These are phyloP conservation scores for Brachionus manjavacas DNA, from an alignment of 1,140 invertebrate species.

Conservation along the genomic window DNA sequence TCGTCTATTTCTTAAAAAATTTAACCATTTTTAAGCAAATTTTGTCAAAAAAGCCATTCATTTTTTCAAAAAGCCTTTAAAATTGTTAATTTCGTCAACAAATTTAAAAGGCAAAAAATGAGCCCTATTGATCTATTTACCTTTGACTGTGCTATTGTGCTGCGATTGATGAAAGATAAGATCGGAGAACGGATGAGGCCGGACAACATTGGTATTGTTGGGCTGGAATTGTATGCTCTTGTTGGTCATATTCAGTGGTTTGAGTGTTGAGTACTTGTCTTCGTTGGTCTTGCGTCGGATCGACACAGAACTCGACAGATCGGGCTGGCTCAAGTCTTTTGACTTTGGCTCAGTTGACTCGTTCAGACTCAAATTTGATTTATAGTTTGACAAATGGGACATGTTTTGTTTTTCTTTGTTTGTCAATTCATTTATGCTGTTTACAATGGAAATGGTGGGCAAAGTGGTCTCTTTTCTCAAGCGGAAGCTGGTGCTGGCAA, in stretches of 20 bases:
- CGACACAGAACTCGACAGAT: not conserved
- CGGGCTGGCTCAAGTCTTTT: not conserved
- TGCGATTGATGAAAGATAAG: not conserved
- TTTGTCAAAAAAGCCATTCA: not conserved
- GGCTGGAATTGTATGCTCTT: constrained; percentile 8
- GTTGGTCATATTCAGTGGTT: not conserved
- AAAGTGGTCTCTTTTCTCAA: constrained; percentile 31
- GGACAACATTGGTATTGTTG: not conserved
- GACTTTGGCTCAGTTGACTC: not conserved
- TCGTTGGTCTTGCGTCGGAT: not conserved
- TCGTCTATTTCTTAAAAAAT: constrained; percentile 26
- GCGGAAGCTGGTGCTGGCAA: not conserved
- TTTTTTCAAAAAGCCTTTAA: not conserved
- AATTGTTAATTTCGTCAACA: too few species aligned
- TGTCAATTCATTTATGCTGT: constrained; percentile 10
- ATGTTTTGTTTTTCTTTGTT: constrained; percentile 24
- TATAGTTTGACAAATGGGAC: constrained; percentile 23
- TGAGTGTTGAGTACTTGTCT: not conserved
- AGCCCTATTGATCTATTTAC: not conserved
- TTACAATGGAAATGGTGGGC: constrained; percentile 31
- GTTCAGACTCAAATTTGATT: not conserved
- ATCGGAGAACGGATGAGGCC: constrained; percentile 28
- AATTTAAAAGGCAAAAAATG: not conserved
- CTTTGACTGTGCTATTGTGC: not conserved
- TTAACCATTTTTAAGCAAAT: constrained; percentile 17